These are phyloP conservation scores for Actinopyga echinites DNA, from an alignment of 53 echinoderm and acorn worm species.

Conservation along the genomic window DNA sequence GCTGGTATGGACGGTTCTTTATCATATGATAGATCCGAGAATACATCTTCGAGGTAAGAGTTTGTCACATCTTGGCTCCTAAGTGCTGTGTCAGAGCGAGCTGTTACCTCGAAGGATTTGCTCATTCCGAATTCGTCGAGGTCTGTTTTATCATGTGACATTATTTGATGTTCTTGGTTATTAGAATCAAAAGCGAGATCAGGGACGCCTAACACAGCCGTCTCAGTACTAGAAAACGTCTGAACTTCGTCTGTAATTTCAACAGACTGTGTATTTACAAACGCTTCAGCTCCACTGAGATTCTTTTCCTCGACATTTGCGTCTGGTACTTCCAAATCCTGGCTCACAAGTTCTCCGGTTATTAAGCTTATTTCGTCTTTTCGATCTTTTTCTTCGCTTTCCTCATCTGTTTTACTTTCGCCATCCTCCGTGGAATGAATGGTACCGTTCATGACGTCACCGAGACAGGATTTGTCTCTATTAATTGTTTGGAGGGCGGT, in stretches of 20 bases:
- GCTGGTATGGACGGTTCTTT: too few species aligned
- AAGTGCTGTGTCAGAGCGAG: too few species aligned
- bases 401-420: too few species aligned
- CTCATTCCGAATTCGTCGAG: constrained; percentile 3
- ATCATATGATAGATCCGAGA: too few species aligned
- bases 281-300: not conserved
- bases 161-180: too few species aligned
- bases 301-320: not conserved
- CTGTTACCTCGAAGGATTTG: not conserved
- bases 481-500: not conserved
- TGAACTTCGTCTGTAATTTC: not conserved
- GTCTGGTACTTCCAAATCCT: not conserved
- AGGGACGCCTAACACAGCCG: not conserved
- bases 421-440: not conserved
- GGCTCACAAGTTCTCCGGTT: not conserved
- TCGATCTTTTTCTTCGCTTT: not conserved
- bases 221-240: not conserved
- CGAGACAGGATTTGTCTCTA: not conserved
- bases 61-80: too few species aligned
- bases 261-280: not conserved
- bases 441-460: too few species aligned
- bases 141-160: not conserved
- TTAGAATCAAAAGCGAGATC: too few species aligned
- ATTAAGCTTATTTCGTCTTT: not conserved
- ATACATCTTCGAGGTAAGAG: too few species aligned